Conservation (phyloP, 2,888 invertebrate genomes). For the Andrena dorsata region DNA sequence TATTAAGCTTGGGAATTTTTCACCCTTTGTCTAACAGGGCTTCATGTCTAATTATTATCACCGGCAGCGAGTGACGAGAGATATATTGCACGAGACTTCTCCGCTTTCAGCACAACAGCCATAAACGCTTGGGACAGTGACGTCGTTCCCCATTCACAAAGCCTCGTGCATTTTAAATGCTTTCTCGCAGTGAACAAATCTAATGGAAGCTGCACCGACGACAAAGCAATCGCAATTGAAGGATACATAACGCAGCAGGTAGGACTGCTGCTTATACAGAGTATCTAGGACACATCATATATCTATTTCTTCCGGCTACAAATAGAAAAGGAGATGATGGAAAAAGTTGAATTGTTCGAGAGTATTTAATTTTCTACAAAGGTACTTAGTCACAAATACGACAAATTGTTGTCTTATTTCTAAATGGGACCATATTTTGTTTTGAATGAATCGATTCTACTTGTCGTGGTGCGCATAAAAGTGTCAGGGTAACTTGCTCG, state of each 20-base stretch:
- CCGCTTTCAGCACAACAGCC: constrained; percentile 9
- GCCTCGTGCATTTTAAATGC: constrained; percentile 47
- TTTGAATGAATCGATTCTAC: too few species aligned
- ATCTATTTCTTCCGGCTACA: not conserved
- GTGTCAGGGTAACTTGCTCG: too few species aligned
- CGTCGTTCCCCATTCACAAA: constrained; percentile 40
- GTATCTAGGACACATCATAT: not conserved
- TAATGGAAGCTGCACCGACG: not conserved
- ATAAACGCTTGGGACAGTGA: constrained; percentile 14
- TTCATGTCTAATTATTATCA: not conserved
- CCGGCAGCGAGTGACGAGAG: not conserved
- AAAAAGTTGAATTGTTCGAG: too few species aligned
- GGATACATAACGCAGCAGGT: not conserved
- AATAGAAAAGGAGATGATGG: too few species aligned
- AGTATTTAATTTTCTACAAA: too few species aligned
- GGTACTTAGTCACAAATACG: too few species aligned
- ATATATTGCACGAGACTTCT: not conserved
- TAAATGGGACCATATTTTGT: too few species aligned
- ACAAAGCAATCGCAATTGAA: not conserved
- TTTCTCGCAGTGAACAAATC: constrained; percentile 42
- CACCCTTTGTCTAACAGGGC: not conserved
- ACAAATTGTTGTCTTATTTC: too few species aligned
- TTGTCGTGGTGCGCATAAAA: too few species aligned
- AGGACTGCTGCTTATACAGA: not conserved
- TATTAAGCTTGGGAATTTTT: too few species aligned